Evolutionary conservation across 2,888 invertebrate species (phyloP).

Genomic region (Drosophila melanocephala): DNA sequence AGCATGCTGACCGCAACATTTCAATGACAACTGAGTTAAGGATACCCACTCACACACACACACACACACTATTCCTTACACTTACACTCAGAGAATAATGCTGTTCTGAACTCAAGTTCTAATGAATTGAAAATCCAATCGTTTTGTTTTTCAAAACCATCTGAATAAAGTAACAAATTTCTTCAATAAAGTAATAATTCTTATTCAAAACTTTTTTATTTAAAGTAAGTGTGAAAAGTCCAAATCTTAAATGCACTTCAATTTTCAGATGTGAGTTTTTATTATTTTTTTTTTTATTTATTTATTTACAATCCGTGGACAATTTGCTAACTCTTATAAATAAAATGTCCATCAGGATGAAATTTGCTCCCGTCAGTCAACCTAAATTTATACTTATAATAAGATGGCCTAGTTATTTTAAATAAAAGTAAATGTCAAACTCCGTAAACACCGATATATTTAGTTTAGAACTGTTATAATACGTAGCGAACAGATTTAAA

Average conservation of each 20-base stretch:
- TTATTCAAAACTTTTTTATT: not conserved
- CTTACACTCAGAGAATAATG: not conserved
- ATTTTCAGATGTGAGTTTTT: fast-evolving
- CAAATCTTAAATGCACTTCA: not conserved
- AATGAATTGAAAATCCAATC: not conserved
- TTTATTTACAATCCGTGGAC: not conserved
- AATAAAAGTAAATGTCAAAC: too few species aligned
- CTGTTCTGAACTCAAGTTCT: not conserved
- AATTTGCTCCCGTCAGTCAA: not conserved
- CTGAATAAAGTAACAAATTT: not conserved
- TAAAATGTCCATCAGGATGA: not conserved
- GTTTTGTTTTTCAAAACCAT: not conserved
- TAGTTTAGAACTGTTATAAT: too few species aligned
- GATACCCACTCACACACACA: not conserved
- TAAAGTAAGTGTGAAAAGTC: not conserved
- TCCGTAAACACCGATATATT: too few species aligned
- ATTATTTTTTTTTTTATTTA: not conserved
- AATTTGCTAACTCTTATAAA: not conserved
- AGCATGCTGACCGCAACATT: slow-evolving; percentile 59
- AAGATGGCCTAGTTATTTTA: too few species aligned
- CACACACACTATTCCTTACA: not conserved
- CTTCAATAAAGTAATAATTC: not conserved
- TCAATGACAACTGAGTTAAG: slow-evolving; percentile 60
- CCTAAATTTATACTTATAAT: not conserved
- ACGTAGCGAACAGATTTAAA: too few species aligned